A percentile compares a stretch with the other conserved stretches of the same genome.
Evolutionary conservation across 2,888 invertebrate genomes (phyloP).

Genomic region (Erynnis tages): DNA sequence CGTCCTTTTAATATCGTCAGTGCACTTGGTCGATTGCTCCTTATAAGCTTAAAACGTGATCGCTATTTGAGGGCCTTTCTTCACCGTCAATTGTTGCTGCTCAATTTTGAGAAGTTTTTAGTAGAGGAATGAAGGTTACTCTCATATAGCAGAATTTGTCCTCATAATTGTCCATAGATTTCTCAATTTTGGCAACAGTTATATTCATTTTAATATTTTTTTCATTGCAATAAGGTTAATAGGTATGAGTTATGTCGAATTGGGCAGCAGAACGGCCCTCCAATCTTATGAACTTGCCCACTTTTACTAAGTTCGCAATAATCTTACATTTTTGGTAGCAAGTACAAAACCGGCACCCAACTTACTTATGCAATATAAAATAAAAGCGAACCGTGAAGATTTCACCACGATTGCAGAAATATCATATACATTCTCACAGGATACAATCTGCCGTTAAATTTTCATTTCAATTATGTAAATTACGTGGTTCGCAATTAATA

Average conservation of each 20-base stretch:
- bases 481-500: constrained; percentile 25
- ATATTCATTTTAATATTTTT: no score
- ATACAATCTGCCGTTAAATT: constrained; percentile 32
- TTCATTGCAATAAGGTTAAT: no score
- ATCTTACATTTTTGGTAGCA: constrained; percentile 30
- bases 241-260: constrained; percentile 6
- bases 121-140: no score
- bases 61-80: no score
- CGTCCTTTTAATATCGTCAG: no score
- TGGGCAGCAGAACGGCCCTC: neutral
- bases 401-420: constrained; percentile 32
- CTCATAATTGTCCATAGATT: no score
- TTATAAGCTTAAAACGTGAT: no score
- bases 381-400: constrained; percentile 33
- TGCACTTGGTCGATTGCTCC: no score
- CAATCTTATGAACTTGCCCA: neutral
- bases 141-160: no score
- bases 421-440: constrained; percentile 22
- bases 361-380: constrained; percentile 32
- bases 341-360: constrained; percentile 28
- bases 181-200: no score
- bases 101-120: no score
- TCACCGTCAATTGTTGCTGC: no score
- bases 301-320: constrained; percentile 28
- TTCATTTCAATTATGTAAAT: constrained; percentile 31